Percentiles rank a stretch among this genome's conserved stretches.
Conservation (phyloP, 2,797 vertebrate species). For the Catamblyrhynchus diadema region DNA sequence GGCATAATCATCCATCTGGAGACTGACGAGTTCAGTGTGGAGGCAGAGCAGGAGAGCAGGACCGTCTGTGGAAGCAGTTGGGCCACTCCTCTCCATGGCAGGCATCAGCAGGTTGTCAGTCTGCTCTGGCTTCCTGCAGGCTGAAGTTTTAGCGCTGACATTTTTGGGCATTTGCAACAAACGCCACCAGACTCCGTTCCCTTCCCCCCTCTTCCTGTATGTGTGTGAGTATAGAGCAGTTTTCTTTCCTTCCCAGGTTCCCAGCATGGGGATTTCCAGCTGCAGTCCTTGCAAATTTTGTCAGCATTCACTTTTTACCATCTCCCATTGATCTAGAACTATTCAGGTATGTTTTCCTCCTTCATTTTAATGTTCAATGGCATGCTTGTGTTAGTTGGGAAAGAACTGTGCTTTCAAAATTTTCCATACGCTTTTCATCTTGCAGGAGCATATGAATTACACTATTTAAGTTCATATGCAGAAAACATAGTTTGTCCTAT, state of each 20-base stretch:
- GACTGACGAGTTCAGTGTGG: rapidly evolving
- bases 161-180: background rate
- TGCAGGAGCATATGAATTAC: background rate
- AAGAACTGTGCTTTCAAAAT: background rate
- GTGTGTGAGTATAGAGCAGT: rapidly evolving
- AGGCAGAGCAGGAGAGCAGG: background rate
- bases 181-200: background rate
- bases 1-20: rapidly evolving
- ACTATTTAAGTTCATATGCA: background rate
- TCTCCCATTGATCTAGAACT: conserved; percentile 76
- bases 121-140: background rate
- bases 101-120: background rate
- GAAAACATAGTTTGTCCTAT: background rate
- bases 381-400: background rate
- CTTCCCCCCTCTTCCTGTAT: background rate
- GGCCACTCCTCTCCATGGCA: background rate
- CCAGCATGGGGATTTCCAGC: background rate
- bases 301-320: conserved; percentile 74
- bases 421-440: background rate
- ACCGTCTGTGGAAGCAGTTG: rapidly evolving
- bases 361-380: background rate
- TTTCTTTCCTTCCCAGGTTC: background rate
- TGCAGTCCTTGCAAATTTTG: background rate
- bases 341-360: conserved; percentile 44
- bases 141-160: background rate